A percentile compares a stretch with the other conserved stretches of the same genome.
phyloP scores from a whole-genome alignment of 2,888 invertebrate genomes.

The Leucozona laternaria region DNA sequence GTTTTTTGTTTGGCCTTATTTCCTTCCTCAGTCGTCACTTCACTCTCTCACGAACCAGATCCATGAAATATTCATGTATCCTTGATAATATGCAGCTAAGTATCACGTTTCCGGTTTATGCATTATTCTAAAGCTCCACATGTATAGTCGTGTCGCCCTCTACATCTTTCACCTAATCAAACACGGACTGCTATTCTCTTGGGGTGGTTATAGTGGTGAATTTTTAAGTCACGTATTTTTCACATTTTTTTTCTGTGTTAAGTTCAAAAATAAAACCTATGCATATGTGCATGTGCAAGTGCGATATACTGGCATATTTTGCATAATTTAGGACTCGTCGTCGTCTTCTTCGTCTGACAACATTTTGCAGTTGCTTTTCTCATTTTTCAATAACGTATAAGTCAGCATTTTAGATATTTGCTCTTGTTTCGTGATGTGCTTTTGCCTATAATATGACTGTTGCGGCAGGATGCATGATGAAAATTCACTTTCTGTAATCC shows the following conservation, averaged over 20 bases:
- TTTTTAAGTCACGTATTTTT: neutral
- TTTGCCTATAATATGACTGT: neutral
- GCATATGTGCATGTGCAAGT: neutral
- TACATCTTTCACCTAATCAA: neutral
- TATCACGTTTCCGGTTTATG: slow-evolving; percentile 37
- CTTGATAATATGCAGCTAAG: slow-evolving; percentile 43
- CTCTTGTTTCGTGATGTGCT: neutral
- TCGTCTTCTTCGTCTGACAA: neutral
- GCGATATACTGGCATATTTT: neutral
- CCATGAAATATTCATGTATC: slow-evolving; percentile 46
- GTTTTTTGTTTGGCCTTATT: slow-evolving; percentile 1
- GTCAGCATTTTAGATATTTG: neutral
- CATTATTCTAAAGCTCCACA: slow-evolving; percentile 5
- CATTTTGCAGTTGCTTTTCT: neutral
- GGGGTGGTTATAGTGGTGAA: neutral
- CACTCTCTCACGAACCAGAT: too few species aligned
- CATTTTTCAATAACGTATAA: neutral
- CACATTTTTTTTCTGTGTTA: neutral
- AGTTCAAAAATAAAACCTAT: neutral
- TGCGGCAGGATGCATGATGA: neutral
- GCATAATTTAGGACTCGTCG: neutral
- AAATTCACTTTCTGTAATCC: neutral
- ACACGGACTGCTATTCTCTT: neutral
- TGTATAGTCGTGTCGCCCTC: neutral
- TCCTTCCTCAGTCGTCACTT: neutral